Base-by-base conservation (phyloP, 2,113 vertebrate species). In the Hystrix brachyura region DNA sequence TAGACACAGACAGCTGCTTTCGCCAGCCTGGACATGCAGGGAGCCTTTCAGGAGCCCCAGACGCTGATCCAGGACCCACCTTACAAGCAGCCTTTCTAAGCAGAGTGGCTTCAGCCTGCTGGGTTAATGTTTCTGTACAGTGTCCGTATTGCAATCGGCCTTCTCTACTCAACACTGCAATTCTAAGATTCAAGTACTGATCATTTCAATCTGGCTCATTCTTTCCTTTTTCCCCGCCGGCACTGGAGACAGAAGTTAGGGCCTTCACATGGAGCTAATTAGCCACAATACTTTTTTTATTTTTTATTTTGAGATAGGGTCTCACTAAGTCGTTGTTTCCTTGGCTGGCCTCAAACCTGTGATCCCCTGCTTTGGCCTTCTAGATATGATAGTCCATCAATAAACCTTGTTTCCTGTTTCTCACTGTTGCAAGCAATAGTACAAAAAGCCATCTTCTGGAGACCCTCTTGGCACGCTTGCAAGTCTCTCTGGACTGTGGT, bases 81-180 rank as follows among this genome's bases (percentile, higher is more conserved):
- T 18, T 43, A 14, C 46, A 25, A 4, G 13, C 0, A 27, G 85
- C 19, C 71, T 38, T 43, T 48, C 51, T 38, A 8, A 59, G 43
- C 9, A 27, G 0, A 6, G 23, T 14, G 3, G 25, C 18, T 19
- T 48, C 32, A 53, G 9, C 29, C 1, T 0, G 7, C 2, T 1
- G 1, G 4, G 2, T 1, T 38, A 18, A 14, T 11, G 23, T 15
- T 57, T 12, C 27, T 32, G 32, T 32, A 62, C 1, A 21, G 9
- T 14, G 32, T 57, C n/a, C 32, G 7, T 5, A 1, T 51, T 51
- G 29, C 0, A 51, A 7, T 9, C 43, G 81, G 48, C 8, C 8
- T 43, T 89, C 32, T 55, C 32, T 43, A 29, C 3, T 88, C 55
- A 25, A 5, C 29, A 55, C 29, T 84, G 10, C 17, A 9, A 14